A percentile compares a stretch with the other conserved stretches of the same genome.
These are phyloP conservation scores for Micromys minutus DNA, from an alignment of 2,113 vertebrate genomes.

Conservation along the genomic window DNA sequence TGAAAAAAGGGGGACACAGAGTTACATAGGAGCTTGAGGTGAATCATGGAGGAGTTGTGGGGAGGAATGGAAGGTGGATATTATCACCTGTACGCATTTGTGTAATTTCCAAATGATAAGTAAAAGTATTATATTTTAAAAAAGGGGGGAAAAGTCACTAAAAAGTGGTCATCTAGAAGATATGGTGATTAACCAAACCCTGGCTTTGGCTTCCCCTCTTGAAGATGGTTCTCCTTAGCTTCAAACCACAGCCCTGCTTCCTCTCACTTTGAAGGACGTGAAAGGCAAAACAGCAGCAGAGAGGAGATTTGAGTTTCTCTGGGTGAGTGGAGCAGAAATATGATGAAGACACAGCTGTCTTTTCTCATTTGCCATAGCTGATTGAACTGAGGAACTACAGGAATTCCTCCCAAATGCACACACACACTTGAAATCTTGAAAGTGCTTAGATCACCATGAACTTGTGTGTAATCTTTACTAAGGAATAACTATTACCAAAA, in stretches of 20 bases:
- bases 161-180: conserved; percentile 58
- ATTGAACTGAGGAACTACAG: neutral
- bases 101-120: neutral
- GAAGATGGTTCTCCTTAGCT: neutral
- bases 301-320: conserved; percentile 34
- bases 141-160: neutral
- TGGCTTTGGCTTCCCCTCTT: neutral
- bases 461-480: neutral
- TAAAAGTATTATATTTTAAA: neutral
- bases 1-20: neutral
- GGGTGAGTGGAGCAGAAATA: conserved; percentile 4
- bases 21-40: neutral
- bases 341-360: conserved; percentile 20
- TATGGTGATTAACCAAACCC: neutral
- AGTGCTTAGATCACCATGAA: neutral
- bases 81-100: neutral
- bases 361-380: conserved; percentile 33
- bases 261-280: neutral
- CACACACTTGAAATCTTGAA: conserved; percentile 35
- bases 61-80: neutral
- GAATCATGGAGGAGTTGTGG: neutral
- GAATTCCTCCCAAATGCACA: conserved; percentile 1
- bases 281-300: conserved; percentile 24
- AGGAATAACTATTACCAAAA: conserved; percentile 46
- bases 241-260: neutral